phyloP scores from a whole-genome alignment of 2,797 vertebrate genomes.

The Pangasius macronema region DNA sequence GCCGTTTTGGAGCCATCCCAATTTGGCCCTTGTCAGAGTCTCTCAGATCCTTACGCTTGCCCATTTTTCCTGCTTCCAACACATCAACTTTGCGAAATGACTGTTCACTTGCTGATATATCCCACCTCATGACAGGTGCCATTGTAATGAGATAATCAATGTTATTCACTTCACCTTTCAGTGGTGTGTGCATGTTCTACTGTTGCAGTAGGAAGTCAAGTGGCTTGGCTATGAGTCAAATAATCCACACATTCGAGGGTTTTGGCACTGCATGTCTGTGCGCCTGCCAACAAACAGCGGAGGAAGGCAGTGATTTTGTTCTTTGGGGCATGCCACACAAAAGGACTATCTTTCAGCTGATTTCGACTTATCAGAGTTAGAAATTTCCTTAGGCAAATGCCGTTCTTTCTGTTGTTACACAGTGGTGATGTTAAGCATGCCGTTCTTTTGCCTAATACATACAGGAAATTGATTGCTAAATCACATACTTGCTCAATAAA shows the following conservation, averaged over 20 bases:
- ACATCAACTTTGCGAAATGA: too few relatives aligned
- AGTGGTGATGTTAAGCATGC: background rate
- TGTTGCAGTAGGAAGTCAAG: slow-evolving; percentile 54
- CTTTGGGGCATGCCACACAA: slow-evolving; percentile 67
- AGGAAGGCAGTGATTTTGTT: slow-evolving; percentile 65
- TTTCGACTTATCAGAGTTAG: slow-evolving; percentile 51
- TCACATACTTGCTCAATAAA: background rate
- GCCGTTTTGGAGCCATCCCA: too few relatives aligned
- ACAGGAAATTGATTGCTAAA: background rate
- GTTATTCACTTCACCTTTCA: too few relatives aligned
- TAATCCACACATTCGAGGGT: slow-evolving; percentile 65
- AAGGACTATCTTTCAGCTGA: slow-evolving; percentile 66
- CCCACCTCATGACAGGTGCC: too few relatives aligned
- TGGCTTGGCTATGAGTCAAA: slow-evolving; percentile 71
- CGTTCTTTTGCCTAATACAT: background rate
- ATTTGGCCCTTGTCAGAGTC: too few relatives aligned
- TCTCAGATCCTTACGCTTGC: too few relatives aligned
- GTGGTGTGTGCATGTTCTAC: slow-evolving; percentile 21
- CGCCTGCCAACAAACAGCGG: slow-evolving; percentile 68
- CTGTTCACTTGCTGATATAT: too few relatives aligned
- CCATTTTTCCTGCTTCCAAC: too few relatives aligned
- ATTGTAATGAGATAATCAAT: too few relatives aligned
- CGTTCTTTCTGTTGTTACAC: background rate
- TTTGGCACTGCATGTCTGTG: slow-evolving; percentile 59
- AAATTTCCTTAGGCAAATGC: background rate